phyloP scores from a whole-genome alignment of 2,113 vertebrate species.

The Archocentrus centrarchus region DNA sequence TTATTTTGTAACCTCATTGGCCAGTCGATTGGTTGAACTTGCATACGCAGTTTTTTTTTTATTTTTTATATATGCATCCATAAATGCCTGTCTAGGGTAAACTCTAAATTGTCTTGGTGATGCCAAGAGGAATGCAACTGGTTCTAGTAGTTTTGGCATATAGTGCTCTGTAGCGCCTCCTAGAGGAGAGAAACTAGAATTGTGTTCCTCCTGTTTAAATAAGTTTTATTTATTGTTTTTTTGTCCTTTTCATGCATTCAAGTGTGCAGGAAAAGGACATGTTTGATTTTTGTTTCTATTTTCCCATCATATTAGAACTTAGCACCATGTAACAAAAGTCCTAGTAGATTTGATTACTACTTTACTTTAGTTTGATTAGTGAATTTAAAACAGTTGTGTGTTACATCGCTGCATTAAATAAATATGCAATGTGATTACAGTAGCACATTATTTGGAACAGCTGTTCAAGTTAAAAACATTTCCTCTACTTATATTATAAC shows the following conservation, averaged over 20 bases:
- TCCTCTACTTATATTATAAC: no score
- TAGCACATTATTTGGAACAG: no score
- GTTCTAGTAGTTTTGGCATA: not conserved
- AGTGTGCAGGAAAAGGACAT: no score
- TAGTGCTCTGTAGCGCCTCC: not conserved
- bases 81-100: not conserved
- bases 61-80: no score
- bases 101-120: not conserved
- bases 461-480: no score
- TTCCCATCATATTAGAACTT: no score
- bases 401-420: no score
- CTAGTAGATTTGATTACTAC: not conserved
- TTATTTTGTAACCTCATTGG: not conserved
- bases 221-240: no score
- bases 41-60: not conserved
- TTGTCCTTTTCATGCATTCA: no score
- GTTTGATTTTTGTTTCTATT: no score
- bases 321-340: rapidly evolving
- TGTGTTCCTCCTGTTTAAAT: not conserved
- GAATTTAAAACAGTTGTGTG: not conserved
- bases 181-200: not conserved
- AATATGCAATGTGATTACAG: no score
- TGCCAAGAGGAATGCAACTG: not conserved
- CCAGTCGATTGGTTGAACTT: not conserved
- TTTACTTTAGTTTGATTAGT: not conserved